These are phyloP conservation scores for Peromyscus melanophrys DNA, from an alignment of 2,797 vertebrate genomes.

Conservation along the genomic window DNA sequence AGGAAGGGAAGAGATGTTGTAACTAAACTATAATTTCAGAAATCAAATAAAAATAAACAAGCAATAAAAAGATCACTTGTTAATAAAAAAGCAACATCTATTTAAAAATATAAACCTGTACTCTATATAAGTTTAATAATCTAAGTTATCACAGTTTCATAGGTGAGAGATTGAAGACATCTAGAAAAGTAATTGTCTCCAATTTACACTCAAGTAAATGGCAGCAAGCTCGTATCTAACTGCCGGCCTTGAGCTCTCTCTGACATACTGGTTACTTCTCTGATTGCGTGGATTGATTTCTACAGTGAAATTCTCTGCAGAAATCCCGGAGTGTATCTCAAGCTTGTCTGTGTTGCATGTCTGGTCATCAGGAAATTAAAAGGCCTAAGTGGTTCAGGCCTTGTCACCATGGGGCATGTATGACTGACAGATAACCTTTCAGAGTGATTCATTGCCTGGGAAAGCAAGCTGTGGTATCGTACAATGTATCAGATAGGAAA, in stretches of 20 bases:
- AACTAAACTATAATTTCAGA: too few species aligned
- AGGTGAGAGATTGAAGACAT: neutral
- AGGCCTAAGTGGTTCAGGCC: conserved; percentile 28
- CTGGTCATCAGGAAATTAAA: conserved; percentile 63
- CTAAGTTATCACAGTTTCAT: neutral
- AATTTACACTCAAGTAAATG: neutral
- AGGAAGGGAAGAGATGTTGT: neutral
- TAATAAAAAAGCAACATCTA: neutral
- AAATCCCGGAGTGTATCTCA: neutral
- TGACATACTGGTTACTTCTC: neutral
- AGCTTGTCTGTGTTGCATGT: conserved; percentile 15
- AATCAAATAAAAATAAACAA: neutral
- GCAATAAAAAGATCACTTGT: neutral
- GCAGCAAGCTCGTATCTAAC: neutral
- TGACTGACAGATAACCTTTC: conserved; percentile 49
- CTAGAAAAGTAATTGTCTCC: neutral
- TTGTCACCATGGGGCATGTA: neutral
- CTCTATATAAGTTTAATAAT: neutral
- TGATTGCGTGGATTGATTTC: neutral
- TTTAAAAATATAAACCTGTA: neutral
- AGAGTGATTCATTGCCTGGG: neutral
- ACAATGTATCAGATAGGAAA: neutral
- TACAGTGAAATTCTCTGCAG: conserved; percentile 50
- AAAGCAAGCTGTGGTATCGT: neutral
- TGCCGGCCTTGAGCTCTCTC: neutral